Conservation (phyloP, 2,888 invertebrate species). For the Lepetodrilus schrolli region DNA sequence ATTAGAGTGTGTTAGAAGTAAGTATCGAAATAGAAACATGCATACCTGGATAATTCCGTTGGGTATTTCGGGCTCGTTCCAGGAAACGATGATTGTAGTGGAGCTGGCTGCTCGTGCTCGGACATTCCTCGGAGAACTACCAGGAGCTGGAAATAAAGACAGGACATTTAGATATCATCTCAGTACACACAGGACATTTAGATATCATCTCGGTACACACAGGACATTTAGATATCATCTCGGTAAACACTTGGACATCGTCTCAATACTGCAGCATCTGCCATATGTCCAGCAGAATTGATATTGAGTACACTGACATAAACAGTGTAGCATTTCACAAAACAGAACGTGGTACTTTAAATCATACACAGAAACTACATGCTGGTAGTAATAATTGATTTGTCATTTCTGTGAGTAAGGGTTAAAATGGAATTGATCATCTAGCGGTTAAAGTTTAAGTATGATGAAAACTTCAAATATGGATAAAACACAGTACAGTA, state of each 20-base stretch:
- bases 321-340: not conserved
- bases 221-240: not conserved
- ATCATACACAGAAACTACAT: too few species aligned
- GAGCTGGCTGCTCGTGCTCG: slow-evolving; percentile 94
- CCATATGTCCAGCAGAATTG: not conserved
- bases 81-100: slow-evolving; percentile 96
- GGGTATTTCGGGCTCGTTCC: slow-evolving; percentile 97
- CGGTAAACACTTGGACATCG: not conserved
- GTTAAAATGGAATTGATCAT: too few species aligned
- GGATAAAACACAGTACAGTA: too few species aligned
- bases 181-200: not conserved
- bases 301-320: not conserved
- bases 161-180: not conserved
- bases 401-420: too few species aligned
- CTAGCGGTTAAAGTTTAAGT: too few species aligned
- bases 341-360: too few species aligned
- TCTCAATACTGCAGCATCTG: not conserved
- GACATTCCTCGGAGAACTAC: slow-evolving; percentile 94
- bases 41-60: slow-evolving; percentile 97
- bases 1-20: too few species aligned
- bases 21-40: too few species aligned
- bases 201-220: not conserved
- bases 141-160: slow-evolving; percentile 85
- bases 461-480: too few species aligned
- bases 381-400: too few species aligned